These are phyloP conservation scores for Melanotus villosus DNA, from an alignment of 2,888 invertebrate species.

Conservation along the genomic window DNA sequence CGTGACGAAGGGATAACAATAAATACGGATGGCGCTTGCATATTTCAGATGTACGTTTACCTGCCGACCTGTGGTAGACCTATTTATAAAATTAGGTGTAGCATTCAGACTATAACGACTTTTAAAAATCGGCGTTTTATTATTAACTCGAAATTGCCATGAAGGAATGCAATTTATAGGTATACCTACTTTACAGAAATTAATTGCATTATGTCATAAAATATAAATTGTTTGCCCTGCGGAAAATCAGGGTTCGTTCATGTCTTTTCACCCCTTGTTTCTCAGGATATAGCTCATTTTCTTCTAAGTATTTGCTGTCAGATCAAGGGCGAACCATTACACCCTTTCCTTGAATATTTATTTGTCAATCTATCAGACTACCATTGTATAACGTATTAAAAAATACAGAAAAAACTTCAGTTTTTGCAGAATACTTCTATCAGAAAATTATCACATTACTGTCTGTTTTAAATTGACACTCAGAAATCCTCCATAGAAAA, in stretches of 20 bases:
- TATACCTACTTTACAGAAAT: constrained; percentile 46
- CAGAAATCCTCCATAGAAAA: too few relatives aligned
- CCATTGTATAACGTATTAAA: too few relatives aligned
- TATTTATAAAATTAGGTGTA: constrained; percentile 34
- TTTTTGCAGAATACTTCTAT: too few relatives aligned
- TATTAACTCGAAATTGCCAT: constrained; percentile 37
- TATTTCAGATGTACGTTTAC: constrained; percentile 47
- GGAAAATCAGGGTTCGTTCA: constrained; percentile 33
- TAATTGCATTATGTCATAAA: constrained; percentile 40
- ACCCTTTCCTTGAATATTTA: constrained; percentile 61
- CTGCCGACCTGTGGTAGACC: constrained; percentile 37
- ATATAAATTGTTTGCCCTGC: constrained; percentile 36
- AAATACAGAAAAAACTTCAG: too few relatives aligned
- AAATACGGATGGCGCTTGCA: constrained; percentile 48
- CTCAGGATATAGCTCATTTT: constrained; percentile 39
- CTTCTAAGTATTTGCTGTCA: constrained; percentile 30
- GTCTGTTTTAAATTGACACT: too few relatives aligned
- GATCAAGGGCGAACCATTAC: constrained; percentile 50
- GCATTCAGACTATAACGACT: constrained; percentile 33
- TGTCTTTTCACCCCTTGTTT: constrained; percentile 38
- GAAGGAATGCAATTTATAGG: constrained; percentile 38
- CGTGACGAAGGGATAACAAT: constrained; percentile 51
- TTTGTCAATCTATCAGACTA: constrained; percentile 63
- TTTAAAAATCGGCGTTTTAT: constrained; percentile 40
- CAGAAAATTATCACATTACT: too few relatives aligned